Evolutionary conservation across 2,888 invertebrate species (phyloP).

Genomic region (Kuschelorhynchus macadamiae): DNA sequence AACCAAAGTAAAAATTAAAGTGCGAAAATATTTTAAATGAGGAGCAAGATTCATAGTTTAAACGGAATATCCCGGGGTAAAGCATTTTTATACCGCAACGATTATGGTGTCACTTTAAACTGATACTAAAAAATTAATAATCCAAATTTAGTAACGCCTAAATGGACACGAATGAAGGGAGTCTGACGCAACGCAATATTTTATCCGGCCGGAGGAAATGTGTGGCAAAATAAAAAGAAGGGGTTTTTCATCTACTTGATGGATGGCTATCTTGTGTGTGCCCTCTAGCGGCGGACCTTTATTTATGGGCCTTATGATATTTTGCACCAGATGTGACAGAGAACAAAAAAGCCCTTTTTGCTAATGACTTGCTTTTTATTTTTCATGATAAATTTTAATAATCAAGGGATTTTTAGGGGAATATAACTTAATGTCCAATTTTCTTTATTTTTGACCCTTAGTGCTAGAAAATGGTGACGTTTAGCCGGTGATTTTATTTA

Average conservation of each 20-base stretch:
- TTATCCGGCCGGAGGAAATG: slow-evolving; percentile 27
- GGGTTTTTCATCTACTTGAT: slow-evolving; percentile 44
- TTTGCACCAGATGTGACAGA: slow-evolving; percentile 31
- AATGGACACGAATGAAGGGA: slow-evolving; percentile 29
- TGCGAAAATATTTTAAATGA: no score
- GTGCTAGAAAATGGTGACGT: no score
- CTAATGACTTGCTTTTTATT: slow-evolving; percentile 17
- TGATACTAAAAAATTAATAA: slow-evolving; percentile 40
- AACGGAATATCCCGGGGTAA: no score
- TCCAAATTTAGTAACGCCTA: slow-evolving; percentile 36
- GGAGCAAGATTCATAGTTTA: no score
- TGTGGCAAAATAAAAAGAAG: slow-evolving; percentile 29
- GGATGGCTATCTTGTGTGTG: slow-evolving; percentile 43
- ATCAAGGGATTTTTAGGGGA: no score
- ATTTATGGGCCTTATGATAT: slow-evolving; percentile 35
- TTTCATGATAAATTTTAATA: no score
- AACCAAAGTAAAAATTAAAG: no score
- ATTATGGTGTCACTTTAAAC: slow-evolving; percentile 12
- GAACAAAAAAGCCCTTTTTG: slow-evolving; percentile 22
- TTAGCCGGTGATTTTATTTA: no score
- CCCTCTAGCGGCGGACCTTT: slow-evolving; percentile 21
- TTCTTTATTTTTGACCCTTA: no score
- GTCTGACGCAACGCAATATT: slow-evolving; percentile 13
- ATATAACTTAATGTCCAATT: no score
- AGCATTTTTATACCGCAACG: no score